A percentile compares a stretch with the other conserved stretches of the same genome.
These are phyloP conservation scores for Synaphobranchus kaupii DNA, from an alignment of 2,797 vertebrate genomes.

Conservation along the genomic window DNA sequence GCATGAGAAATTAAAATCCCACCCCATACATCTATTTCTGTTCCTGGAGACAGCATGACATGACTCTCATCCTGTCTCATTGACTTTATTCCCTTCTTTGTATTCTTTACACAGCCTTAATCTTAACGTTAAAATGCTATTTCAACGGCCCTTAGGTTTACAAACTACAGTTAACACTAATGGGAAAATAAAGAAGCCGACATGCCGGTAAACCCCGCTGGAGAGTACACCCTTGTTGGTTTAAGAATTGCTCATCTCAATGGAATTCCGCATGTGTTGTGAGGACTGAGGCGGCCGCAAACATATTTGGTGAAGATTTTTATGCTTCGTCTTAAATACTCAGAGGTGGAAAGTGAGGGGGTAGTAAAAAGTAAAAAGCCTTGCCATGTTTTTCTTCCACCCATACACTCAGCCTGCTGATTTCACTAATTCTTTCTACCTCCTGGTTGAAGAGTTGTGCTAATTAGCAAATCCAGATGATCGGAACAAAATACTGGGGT, in stretches of 20 bases:
- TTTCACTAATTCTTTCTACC: too few relatives aligned
- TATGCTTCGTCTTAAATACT: background rate
- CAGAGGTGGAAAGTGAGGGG: too few relatives aligned
- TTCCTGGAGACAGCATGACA: background rate
- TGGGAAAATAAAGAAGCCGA: background rate
- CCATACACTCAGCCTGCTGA: too few relatives aligned
- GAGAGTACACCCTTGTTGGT: background rate
- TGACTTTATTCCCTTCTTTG: background rate
- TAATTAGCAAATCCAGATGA: too few relatives aligned
- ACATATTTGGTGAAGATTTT: conserved; percentile 6
- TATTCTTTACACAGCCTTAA: background rate
- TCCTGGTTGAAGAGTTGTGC: too few relatives aligned
- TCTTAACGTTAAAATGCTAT: background rate
- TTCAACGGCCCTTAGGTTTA: background rate
- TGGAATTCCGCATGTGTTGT: background rate
- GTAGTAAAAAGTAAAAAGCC: too few relatives aligned
- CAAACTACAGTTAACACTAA: background rate
- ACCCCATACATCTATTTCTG: conserved; percentile 38
- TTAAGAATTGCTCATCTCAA: conserved; percentile 3
- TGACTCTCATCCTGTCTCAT: conserved; percentile 15
- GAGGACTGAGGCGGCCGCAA: background rate
- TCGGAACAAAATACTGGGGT: too few relatives aligned
- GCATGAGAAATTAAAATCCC: conserved; percentile 47
- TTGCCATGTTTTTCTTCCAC: too few relatives aligned
- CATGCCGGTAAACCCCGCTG: background rate